phyloP scores from a whole-genome alignment of 2,888 invertebrate genomes.

The Nomada ferruginata region DNA sequence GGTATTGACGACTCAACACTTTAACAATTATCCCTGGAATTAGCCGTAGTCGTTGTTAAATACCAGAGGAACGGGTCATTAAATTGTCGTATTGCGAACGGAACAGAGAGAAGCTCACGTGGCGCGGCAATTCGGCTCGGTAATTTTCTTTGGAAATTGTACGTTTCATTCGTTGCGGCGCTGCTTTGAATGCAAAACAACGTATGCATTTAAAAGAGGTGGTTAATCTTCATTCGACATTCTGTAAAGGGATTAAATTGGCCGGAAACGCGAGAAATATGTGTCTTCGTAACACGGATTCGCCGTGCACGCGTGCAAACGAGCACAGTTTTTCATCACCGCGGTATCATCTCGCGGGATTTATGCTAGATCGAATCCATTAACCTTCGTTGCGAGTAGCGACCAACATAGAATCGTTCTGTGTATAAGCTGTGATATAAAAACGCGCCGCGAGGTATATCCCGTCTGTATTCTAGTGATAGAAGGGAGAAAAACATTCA shows the following conservation, averaged over 20 bases:
- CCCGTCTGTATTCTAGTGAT: background rate
- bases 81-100: conserved; percentile 41
- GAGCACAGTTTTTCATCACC: conserved; percentile 41
- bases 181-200: conserved; percentile 66
- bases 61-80: conserved; percentile 5
- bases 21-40: conserved; percentile 36
- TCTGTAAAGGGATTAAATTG: conserved; percentile 66
- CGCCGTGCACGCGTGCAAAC: background rate
- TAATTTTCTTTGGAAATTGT: conserved; percentile 62
- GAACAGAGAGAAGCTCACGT: background rate
- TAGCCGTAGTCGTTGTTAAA: conserved; percentile 27
- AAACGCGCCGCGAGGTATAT: background rate
- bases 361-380: conserved; percentile 35
- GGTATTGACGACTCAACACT: conserved; percentile 32
- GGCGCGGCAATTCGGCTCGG: conserved; percentile 43
- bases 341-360: conserved; percentile 44
- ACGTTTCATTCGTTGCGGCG: conserved; percentile 46
- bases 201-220: conserved; percentile 72
- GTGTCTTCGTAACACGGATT: conserved; percentile 16
- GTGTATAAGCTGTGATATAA: background rate
- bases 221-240: conserved; percentile 69
- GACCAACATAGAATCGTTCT: background rate
- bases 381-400: conserved; percentile 24
- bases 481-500: background rate
- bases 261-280: conserved; percentile 45